Evolutionary conservation across 2,888 invertebrate species (phyloP).

Genomic region (Brenthis ino): DNA sequence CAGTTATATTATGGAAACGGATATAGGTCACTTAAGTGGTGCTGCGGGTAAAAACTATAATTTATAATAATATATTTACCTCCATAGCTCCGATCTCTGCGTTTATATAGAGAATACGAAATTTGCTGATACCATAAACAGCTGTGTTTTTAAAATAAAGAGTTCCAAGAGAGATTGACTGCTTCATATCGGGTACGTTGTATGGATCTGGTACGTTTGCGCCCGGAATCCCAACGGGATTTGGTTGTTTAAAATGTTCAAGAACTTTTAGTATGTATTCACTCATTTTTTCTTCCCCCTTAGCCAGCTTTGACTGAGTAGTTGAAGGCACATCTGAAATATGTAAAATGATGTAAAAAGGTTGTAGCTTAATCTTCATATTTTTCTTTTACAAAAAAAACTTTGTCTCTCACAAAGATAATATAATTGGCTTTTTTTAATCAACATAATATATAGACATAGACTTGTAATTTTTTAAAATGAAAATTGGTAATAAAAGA

Average conservation of each 20-base stretch:
- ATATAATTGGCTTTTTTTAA: no score
- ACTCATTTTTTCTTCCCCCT: conserved; percentile 86
- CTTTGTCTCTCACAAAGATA: not conserved
- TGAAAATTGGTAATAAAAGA: no score
- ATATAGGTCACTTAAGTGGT: no score
- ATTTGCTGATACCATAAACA: conserved; percentile 90
- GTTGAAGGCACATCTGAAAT: conserved; percentile 42
- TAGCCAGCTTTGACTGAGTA: conserved; percentile 45
- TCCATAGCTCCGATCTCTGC: conserved; percentile 89
- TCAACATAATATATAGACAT: no score
- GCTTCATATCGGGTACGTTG: conserved; percentile 88
- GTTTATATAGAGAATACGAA: conserved; percentile 87
- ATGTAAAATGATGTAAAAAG: not conserved
- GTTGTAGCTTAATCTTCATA: no score
- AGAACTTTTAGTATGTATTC: conserved; percentile 87
- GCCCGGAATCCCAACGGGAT: conserved; percentile 91
- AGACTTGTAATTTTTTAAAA: no score
- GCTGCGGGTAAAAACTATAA: not conserved
- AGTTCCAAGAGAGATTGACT: conserved; percentile 85
- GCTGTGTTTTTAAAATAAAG: conserved; percentile 87
- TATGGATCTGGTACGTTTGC: conserved; percentile 91
- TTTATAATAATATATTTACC: conserved; percentile 65
- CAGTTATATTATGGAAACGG: no score
- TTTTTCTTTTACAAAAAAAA: not conserved
- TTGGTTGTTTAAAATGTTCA: conserved; percentile 90